These are phyloP conservation scores for Diacarnus erythraeanus DNA, from an alignment of 37 sponge, comb jelly and placozoan species.

Conservation along the genomic window DNA sequence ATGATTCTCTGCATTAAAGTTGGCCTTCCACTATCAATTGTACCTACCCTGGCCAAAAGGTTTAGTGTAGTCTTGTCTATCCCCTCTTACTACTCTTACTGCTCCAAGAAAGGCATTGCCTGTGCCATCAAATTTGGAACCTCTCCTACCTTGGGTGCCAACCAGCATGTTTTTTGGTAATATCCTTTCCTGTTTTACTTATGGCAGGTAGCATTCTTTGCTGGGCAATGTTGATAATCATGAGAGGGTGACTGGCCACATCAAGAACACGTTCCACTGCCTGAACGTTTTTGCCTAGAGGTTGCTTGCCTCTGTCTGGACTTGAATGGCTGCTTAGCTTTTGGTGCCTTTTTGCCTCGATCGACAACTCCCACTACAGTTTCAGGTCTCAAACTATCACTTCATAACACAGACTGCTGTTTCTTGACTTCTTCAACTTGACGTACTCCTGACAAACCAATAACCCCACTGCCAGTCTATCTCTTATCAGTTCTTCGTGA, in stretches of 20 bases:
- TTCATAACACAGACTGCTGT: slow-evolving; percentile 19
- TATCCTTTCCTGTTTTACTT: not conserved
- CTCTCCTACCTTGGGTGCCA: too few relatives aligned
- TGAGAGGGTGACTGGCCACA: slow-evolving; percentile 22
- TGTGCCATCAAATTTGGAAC: too few relatives aligned
- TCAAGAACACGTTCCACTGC: not conserved
- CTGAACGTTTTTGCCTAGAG: not conserved
- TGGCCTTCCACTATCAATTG: too few relatives aligned
- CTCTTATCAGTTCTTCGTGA: too few relatives aligned
- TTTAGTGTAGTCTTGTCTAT: too few relatives aligned
- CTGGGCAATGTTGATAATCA: slow-evolving; percentile 24
- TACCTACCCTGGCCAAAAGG: too few relatives aligned
- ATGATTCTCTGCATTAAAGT: too few relatives aligned
- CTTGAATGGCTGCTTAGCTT: not conserved
- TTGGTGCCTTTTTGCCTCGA: not conserved
- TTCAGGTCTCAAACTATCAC: not conserved
- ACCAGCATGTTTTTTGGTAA: too few relatives aligned
- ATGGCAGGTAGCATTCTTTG: slow-evolving; percentile 17
- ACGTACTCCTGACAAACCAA: too few relatives aligned
- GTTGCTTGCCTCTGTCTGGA: not conserved
- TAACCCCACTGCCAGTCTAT: too few relatives aligned
- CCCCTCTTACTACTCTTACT: too few relatives aligned
- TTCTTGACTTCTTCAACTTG: slow-evolving; percentile 29
- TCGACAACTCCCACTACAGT: not conserved
- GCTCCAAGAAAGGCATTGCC: too few relatives aligned